Base-by-base conservation (phyloP, 2,113 vertebrate genomes). In the Nothobranchius furzeri region DNA sequence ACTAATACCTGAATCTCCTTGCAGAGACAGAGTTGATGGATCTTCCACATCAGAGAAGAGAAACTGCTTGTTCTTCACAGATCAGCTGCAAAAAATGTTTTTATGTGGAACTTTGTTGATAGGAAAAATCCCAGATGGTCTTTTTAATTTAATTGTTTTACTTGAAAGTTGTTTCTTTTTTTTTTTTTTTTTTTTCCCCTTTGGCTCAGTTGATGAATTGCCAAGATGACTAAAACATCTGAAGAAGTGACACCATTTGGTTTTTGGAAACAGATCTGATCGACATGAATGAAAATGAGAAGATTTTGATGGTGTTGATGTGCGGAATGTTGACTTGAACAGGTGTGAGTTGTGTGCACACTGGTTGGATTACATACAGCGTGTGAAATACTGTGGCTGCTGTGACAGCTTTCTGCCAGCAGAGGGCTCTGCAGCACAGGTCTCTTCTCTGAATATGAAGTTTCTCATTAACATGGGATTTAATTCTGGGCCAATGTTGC, bases 1-100 rank as follows among this genome's bases (percentile, higher is more conserved):
- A 42, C 25, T 54, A 54, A 54, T 24, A 35, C 12, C 9, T 25
- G 3, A 42, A 4, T 62, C 37, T 40, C 68, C 1, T 57, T 79
- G 40, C 66, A 89, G 78, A 46, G 30, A 46, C 43, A 15, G 7
- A 73, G n/a, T 12, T 60, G 42, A 47, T 55, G 6, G 25, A 70
- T 30, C 10, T 12, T 10, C 0, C 36, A 25, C 6, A 53, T 7
- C 45, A 50, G 13, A 40, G 70, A 66, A 48, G 17, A 50, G 35
- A 49, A 59, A 45, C 51, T 37, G 12, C 49, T 20, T 20, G 12
- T 11, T 20, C 62, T 65, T 12, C 47, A 3, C 55, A 57, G 51
- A 55, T 59, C 57, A 35, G 40, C 43, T 64, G 50, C 15, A 47
- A 73, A 52, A 46, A 68, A 50, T 10, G 14, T 25, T 60, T 8